Evolutionary conservation across 1,140 invertebrate species (phyloP), one percentile per base, ranked within the genome.

Genomic region (Penaeus indicus): DNA sequence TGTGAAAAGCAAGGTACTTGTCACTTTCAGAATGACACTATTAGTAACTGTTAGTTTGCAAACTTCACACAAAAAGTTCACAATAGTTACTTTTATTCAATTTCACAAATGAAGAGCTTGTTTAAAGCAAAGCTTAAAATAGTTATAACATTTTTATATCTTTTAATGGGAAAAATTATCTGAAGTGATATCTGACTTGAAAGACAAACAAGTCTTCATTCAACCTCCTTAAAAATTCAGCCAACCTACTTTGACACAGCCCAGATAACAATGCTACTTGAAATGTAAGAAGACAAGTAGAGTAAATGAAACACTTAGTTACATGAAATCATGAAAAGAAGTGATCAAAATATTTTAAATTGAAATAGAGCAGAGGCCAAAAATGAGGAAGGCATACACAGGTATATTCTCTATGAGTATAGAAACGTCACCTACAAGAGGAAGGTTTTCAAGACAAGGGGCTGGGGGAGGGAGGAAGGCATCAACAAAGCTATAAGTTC

Each of bases 281-380:
- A 64, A 84, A 22, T 69, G 82, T 84, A 69, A 84, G 82, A 84
- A 69, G 25, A 84, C 47, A 80, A 61, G 22, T 47, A 79, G 32
- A 83, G 62, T 64, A 63, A 64, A 83, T 83, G 25, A 63, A 38
- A 84, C 62, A 84, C 27, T 67, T 67, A 84, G 18, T 84, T 84
- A 84, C 62, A 69, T 11, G 21, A 47, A 64, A 84, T 47, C 69
- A 64, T 62, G 62, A 69, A 84, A 67, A 69, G 25, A 84, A 84
- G 64, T 84, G 64, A 84, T 69, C 82, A 84, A 84, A 84, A 64
- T 83, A 75, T 38, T 83, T 84, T 38, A 64, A 69, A 69, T 69
- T 84, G 32, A 84, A 84, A 67, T 84, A 84, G 82, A 84, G 85
- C 63, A 63, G 77, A 69, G 77, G 75, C 60, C 62, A 80, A 63